Conservation (phyloP, 2,797 vertebrate species). For the Takifugu ocellatus region DNA sequence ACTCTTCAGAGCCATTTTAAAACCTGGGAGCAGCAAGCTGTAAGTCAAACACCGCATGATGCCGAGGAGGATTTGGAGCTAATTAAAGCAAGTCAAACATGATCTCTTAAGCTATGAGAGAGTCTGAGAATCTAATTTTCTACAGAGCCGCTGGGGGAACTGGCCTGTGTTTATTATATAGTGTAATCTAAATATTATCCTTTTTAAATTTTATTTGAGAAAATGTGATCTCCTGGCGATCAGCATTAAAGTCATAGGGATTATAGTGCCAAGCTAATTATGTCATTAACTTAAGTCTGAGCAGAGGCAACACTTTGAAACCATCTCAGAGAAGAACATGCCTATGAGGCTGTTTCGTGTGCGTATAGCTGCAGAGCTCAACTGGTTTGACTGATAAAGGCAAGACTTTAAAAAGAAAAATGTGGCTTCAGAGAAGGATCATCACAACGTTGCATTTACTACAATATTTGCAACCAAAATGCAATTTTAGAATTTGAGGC, state of each 20-base stretch:
- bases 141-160: conserved; percentile 5
- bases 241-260: conserved; percentile 23
- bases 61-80: conserved; percentile 30
- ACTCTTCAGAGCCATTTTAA: neutral
- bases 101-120: conserved; percentile 13
- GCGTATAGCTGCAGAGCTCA: conserved; percentile 17
- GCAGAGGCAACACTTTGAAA: conserved; percentile 10
- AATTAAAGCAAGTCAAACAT: conserved; percentile 38
- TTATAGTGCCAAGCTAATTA: conserved; percentile 27
- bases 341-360: conserved; percentile 20
- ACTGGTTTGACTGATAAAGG: conserved; percentile 4
- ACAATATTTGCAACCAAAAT: too few relatives aligned
- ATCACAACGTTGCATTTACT: too few relatives aligned
- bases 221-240: conserved; percentile 9
- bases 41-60: conserved; percentile 11
- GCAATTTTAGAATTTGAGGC: too few relatives aligned
- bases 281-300: conserved; percentile 29
- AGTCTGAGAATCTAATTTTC: conserved; percentile 17
- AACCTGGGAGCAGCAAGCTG: conserved; percentile 3
- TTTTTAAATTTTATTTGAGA: neutral
- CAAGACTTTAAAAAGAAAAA: neutral
- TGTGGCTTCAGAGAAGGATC: too few relatives aligned
- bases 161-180: too few relatives aligned
- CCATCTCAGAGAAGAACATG: conserved; percentile 16
- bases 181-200: too few relatives aligned